Percentiles rank a stretch among this genome's conserved stretches.
Evolutionary conservation across 2,797 vertebrate species (phyloP).

Genomic region (Schizopygopsis malacanthus): DNA sequence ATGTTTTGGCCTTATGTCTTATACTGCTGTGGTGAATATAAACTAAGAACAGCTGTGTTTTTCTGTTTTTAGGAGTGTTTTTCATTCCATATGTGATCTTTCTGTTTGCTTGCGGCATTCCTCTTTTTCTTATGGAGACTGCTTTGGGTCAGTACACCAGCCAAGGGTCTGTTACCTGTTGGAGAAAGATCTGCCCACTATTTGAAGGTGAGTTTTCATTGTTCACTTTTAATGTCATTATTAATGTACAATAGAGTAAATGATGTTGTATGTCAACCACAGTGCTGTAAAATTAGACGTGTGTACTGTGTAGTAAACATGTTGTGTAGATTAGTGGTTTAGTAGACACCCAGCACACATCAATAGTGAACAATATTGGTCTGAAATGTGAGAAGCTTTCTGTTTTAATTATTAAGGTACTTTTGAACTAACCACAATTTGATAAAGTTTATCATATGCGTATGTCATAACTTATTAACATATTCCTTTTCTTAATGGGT

Average conservation of each 20-base stretch:
- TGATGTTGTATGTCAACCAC: background rate
- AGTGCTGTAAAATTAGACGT: background rate
- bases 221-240: background rate
- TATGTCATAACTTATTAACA: background rate
- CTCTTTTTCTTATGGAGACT: conserved; percentile 80
- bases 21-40: background rate
- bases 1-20: background rate
- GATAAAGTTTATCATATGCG: background rate
- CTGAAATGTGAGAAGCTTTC: background rate
- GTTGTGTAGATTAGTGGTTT: background rate
- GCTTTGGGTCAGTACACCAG: conserved; percentile 80
- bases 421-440: background rate
- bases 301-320: background rate
- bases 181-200: conserved; percentile 81
- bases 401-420: background rate
- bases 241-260: background rate
- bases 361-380: background rate
- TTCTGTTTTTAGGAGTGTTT: conserved; percentile 75
- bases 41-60: conserved; percentile 12
- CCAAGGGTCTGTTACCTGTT: conserved; percentile 80
- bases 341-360: background rate
- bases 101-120: conserved; percentile 81
- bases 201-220: conserved; percentile 77
- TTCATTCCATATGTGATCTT: conserved; percentile 82
- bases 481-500: background rate